Evolutionary conservation across 2,888 invertebrate genomes (phyloP), one percentile per base, ranked within the genome.

Genomic region (Hyles lineata): DNA sequence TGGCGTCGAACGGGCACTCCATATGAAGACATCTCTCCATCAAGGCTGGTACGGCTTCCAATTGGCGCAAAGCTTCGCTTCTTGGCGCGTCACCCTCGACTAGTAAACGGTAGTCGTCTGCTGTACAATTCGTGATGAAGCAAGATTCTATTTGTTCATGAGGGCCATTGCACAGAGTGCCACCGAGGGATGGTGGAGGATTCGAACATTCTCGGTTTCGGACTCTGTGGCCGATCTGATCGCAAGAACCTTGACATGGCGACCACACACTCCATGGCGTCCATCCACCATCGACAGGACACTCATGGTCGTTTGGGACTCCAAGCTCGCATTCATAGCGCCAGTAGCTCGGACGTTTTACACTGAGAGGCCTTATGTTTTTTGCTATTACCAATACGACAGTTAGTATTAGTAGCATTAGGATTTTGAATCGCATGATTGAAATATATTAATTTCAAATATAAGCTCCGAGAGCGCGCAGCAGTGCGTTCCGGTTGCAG

Each of bases 251-350:
- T 17, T 81, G 85, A 75, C 95, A 95, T 0, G 80, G 70, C 0
- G 91, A 89, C 95, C 95, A 95, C 0, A 89, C 73, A 9, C 86
- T 85, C 95, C 95, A 95, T 1, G 90, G 76, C 0, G 92, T 87
- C 95, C 95, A 95, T 19, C 92, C 91, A 19, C 95, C 95, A 72
- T 95, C 94, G 6, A 93, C 83, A 0, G 95, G 95, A 73, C 93
- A 95, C 1, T 92, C 90, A 1, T 84, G 73, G 74, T 93, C 93
- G 5, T 83, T 74, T 59, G 90, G 87, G 2, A 92, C 82, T 2
- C 93, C 93, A 59, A 94, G 77, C 62, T 92, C 91, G 79, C 95
- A 95, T 85, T 94, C 92, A 6, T 92, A 78, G 19, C 89, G 88
- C 94, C 94, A 94, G 32, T 90, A 82, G n/a, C 86, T 84, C 75